These are phyloP conservation scores for Odiellus spinosus DNA, from an alignment of 2,888 invertebrate genomes.

Conservation along the genomic window DNA sequence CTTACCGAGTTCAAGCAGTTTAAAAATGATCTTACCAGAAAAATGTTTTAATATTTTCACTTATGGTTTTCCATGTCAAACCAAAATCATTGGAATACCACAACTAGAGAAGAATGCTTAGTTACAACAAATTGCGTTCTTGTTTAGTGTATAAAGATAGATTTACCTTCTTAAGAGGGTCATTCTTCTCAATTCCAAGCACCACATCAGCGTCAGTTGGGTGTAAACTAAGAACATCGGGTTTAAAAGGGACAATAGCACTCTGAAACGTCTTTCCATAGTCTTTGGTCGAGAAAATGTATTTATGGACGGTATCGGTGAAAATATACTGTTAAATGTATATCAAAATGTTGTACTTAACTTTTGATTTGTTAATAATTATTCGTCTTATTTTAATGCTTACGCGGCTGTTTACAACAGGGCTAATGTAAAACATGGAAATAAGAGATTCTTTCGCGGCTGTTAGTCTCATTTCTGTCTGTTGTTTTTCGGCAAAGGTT, in stretches of 20 bases:
- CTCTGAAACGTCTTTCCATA: conserved; percentile 50
- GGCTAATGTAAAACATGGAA: conserved; percentile 71
- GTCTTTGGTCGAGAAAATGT: conserved; percentile 57
- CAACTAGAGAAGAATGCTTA: conserved; percentile 38
- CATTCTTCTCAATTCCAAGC: conserved; percentile 56
- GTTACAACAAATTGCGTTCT: neutral
- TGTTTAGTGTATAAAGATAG: neutral
- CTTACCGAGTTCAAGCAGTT: too few relatives aligned
- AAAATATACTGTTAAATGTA: conserved; percentile 56
- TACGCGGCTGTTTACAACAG: conserved; percentile 59
- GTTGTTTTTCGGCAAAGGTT: conserved; percentile 49
- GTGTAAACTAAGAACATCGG: conserved; percentile 59
- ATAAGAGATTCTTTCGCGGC: conserved; percentile 48
- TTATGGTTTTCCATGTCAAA: conserved; percentile 47
- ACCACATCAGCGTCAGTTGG: conserved; percentile 51
- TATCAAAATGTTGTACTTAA: neutral
- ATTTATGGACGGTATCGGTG: conserved; percentile 57
- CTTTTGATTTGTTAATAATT: neutral
- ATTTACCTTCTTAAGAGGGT: conserved; percentile 39
- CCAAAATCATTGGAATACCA: conserved; percentile 63
- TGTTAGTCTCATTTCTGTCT: conserved; percentile 36
- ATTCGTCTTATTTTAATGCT: conserved; percentile 31
- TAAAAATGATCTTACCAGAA: conserved; percentile 53
- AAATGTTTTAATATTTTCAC: conserved; percentile 59
- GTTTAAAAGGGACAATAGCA: conserved; percentile 50